Base-by-base conservation (phyloP, 1,140 invertebrate genomes). In the Papilio xuthus region DNA sequence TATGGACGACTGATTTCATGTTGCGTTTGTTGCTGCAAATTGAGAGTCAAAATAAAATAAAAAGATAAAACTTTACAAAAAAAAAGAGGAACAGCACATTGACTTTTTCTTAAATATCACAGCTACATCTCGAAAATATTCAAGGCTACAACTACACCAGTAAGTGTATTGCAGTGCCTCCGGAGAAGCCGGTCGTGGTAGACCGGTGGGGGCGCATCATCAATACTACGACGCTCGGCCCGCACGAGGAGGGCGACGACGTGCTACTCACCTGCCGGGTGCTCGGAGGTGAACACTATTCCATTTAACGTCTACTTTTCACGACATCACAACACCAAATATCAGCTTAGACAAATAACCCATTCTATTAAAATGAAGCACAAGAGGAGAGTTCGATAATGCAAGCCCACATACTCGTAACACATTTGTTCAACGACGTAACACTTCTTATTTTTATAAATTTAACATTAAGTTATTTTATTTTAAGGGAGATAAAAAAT, bases 111-210 rank as follows among this genome's bases (percentile, higher is more conserved):
- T 7, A 32, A 13, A 13, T 20, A 0, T 60, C 10, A 6, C 13
- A 6, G 2, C 26, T 67, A 13, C 15, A 67, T 6, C 7, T 50
- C 13, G 18, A 2, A 6, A 50, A 13, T 13, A 18, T 47, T 47
- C 44, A 47, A 18, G 18, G 23, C 56, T 26, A 23, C 4, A 0
- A 60, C 23, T 4, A 60, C 23, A 60, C 18, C 32, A 41, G 18
- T 1, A 18, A 41, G 77, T 79, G 81, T 23, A 80, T 85, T 71
- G 47, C 95, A 98, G 97, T 98, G 85, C 97, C 97, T 80, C 97
- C 97, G 4, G 97, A 97, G 85, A 96, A 97, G 86, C 97, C 97
- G 42, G 96, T 97, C 78, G 97, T 98, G 85, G 95, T 97, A 83
- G 97, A 98, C 92, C 94, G 96, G 88, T 96, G 96, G 96, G 96